These are phyloP conservation scores for Syngnathus acus DNA, from an alignment of 2,797 vertebrate species.

Conservation along the genomic window DNA sequence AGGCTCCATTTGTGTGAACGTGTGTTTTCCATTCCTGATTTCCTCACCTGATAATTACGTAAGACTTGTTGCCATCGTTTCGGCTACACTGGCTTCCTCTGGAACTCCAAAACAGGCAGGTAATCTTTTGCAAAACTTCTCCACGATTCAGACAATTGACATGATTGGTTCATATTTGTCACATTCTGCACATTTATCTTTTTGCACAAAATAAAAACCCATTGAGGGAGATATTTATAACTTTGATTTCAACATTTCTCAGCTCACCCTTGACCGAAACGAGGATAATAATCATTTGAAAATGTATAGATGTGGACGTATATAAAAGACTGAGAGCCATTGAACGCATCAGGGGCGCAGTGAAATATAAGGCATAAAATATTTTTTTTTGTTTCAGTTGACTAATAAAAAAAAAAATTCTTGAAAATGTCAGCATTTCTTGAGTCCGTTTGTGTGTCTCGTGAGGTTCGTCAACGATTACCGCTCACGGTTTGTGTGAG, in stretches of 20 bases:
- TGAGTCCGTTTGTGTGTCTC: not conserved
- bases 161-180: not conserved
- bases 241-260: not conserved
- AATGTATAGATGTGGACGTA: no score
- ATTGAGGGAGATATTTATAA: no score
- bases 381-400: no score
- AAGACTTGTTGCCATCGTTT: constrained; percentile 6
- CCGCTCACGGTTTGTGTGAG: not conserved
- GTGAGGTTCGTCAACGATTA: not conserved
- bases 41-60: constrained; percentile 37
- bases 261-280: not conserved
- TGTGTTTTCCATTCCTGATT: constrained; percentile 10
- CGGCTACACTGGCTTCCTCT: no score
- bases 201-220: not conserved
- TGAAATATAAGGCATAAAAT: no score
- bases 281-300: no score
- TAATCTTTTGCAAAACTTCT: no score
- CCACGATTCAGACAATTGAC: no score
- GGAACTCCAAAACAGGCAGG: no score
- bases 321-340: not conserved
- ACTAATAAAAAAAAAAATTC: no score
- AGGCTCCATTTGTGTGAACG: constrained; percentile 16
- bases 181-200: not conserved
- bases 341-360: not conserved
- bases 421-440: not conserved